phyloP scores from a whole-genome alignment of 64 coral and sea anemone species.

The Montipora cactus region DNA sequence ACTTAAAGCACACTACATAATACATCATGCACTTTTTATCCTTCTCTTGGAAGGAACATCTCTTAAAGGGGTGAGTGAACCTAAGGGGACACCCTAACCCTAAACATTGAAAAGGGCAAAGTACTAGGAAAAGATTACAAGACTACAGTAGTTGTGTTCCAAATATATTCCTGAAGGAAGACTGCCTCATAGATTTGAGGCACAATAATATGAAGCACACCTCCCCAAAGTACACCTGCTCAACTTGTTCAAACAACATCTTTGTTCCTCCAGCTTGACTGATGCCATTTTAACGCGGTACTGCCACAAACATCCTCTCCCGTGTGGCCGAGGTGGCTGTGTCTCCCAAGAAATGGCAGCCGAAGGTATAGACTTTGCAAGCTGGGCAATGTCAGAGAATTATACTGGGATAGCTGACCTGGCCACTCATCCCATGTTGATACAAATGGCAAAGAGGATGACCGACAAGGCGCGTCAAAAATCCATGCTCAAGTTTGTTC shows the following conservation, averaged over 20 bases:
- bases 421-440: conserved; percentile 31
- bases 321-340: conserved; percentile 82
- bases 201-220: too few species aligned
- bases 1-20: too few species aligned
- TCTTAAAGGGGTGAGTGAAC: too few species aligned
- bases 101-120: too few species aligned
- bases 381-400: conserved; percentile 53
- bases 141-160: too few species aligned
- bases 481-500: conserved; percentile 66
- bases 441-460: conserved; percentile 75
- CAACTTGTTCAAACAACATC: neutral
- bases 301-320: conserved; percentile 67
- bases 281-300: conserved; percentile 67
- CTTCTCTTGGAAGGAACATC: too few species aligned
- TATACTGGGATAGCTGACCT: conserved; percentile 68
- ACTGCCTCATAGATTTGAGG: too few species aligned
- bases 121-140: too few species aligned
- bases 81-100: too few species aligned
- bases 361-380: conserved; percentile 22
- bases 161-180: too few species aligned
- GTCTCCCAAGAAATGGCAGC: conserved; percentile 53
- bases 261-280: conserved; percentile 52
- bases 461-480: conserved; percentile 28
- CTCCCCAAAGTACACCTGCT: too few species aligned
- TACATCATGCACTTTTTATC: too few species aligned